Evolutionary conservation across 30 jellyfish, hydroid and myxozoan species (phyloP), one percentile per base, ranked within the genome.

Genomic region (Chironex yamaguchii): DNA sequence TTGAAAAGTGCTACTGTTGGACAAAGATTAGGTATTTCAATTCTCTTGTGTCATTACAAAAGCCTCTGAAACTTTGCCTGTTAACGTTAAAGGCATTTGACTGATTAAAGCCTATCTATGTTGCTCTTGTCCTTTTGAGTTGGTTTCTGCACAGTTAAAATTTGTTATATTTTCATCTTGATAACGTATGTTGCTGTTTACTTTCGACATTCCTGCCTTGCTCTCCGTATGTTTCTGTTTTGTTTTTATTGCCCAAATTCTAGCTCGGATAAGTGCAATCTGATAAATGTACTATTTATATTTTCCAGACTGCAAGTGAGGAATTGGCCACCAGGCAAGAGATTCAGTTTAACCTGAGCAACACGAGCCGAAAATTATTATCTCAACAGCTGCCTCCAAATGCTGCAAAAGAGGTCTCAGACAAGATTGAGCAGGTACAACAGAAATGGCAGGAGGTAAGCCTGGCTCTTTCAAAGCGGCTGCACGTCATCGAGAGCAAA

Each of bases 371-470:
- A n/a, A 82, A 68, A 52, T 51, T 88, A 27, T 90, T 92, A 24
- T 34, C 90, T 26, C 92, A 78, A 28, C 89, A 82, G 30, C 83
- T 93, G 3, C 76, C 97, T 24, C 71, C 86, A 62, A 69, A 51
- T 30, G 49, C 71, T 28, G 86, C 36, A 20, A 34, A 81, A 14
- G 91, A 88, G 48, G 76, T 93, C 76, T 78, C 74, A 50, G 71
- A 72, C 29, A 89, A 84, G 31, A 51, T 83, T n/a, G 69, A 62
- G 25, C 81, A 13, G 67, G 90, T 87, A 42, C 96, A 86, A 31
- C 79, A 67, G 22, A 71, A 73, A 33, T 87, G 90, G 91, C 91
- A 87, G 34, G 93, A 93, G 48, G 85, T 93, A 42, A 75, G 96
- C 71, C 72, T 78, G 25, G 86, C 89, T 1, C 63, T 89, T 58